Evolutionary conservation across 2,888 invertebrate genomes (phyloP).

Genomic region (Tiliacea citrago): DNA sequence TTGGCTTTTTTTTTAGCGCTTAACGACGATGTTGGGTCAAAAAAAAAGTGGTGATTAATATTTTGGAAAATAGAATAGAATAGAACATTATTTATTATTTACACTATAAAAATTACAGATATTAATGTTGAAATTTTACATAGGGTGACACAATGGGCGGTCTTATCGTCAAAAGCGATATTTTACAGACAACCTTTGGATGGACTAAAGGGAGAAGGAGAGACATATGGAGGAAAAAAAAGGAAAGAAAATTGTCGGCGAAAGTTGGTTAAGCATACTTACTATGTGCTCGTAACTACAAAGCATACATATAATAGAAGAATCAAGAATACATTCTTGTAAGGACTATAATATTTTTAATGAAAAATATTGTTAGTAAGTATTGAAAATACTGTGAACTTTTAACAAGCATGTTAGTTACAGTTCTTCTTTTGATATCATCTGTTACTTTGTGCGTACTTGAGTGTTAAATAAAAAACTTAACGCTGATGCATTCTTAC

Average conservation of each 20-base stretch:
- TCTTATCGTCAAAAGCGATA: no score
- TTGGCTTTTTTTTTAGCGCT: not conserved
- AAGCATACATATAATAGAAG: not conserved
- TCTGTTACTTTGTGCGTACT: not conserved
- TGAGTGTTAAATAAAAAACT: not conserved
- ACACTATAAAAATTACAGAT: no score
- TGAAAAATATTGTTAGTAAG: not conserved
- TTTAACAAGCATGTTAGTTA: slow-evolving; percentile 33
- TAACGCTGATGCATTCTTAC: not conserved
- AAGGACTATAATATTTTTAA: not conserved
- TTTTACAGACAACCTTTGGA: no score
- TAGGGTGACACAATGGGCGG: no score
- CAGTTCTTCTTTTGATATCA: slow-evolving; percentile 7
- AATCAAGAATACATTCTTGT: slow-evolving; percentile 1
- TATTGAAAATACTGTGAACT: slow-evolving; percentile 27
- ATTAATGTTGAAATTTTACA: no score
- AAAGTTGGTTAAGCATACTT: not conserved
- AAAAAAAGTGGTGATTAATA: not conserved
- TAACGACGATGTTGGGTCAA: no score
- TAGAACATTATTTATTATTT: no score
- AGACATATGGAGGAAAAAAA: no score
- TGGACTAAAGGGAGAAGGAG: no score
- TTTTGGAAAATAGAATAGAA: no score
- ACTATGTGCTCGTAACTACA: not conserved
- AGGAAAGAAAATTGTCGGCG: not conserved